Conservation (phyloP, 2,113 vertebrate genomes). For the Smithornis capensis region DNA sequence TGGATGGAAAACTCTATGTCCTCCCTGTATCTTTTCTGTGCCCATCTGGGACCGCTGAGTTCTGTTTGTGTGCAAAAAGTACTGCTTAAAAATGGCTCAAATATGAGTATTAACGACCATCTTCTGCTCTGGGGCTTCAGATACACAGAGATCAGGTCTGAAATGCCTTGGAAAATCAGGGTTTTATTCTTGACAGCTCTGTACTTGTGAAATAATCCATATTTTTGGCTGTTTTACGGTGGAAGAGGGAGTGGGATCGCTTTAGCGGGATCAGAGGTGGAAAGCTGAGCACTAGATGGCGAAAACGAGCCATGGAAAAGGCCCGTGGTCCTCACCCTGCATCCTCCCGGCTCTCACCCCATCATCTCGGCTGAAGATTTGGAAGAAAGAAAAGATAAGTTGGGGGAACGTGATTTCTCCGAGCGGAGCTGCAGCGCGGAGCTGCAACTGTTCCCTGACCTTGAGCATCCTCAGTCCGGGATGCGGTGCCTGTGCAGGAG, state of each 20-base stretch:
- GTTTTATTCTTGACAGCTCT: accelerated
- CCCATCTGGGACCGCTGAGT: accelerated
- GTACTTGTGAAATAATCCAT: accelerated
- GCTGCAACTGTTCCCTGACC: not conserved
- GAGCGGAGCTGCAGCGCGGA: not conserved
- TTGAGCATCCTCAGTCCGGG: not conserved
- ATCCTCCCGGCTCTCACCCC: not conserved
- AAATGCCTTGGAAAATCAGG: not conserved
- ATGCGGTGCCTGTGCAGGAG: accelerated
- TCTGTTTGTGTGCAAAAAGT: not conserved
- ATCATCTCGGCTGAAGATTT: not conserved
- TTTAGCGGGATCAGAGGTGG: no score
- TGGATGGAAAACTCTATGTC: not conserved
- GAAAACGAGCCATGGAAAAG: not conserved
- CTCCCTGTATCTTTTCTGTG: not conserved
- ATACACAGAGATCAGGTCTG: accelerated
- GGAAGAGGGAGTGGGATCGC: not conserved
- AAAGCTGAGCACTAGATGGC: conserved; percentile 11
- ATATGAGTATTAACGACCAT: accelerated
- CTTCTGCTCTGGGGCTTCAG: not conserved
- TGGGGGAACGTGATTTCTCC: not conserved
- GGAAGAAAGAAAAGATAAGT: not conserved
- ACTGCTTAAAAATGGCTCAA: not conserved
- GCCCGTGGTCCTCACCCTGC: not conserved
- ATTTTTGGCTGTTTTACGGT: accelerated